Conservation (phyloP, 2,113 vertebrate species). For the Apaloderma vittatum region DNA sequence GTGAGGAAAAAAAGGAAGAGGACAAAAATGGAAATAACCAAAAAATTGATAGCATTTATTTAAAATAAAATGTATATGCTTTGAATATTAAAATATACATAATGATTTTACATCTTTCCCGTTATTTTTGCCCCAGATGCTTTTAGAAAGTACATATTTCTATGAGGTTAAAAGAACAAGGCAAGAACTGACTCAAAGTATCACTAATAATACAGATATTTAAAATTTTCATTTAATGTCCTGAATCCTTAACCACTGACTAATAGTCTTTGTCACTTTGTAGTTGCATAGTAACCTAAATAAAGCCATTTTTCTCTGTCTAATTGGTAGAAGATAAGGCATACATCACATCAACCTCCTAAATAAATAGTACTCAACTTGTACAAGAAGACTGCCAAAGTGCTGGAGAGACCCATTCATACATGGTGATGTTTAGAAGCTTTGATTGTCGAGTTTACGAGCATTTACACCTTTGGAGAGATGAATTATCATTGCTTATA, state of each 20-base stretch:
- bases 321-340: not conserved
- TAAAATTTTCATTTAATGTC: rapidly evolving
- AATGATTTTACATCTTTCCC: not conserved
- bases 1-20: not conserved
- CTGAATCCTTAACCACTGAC: not conserved
- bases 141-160: not conserved
- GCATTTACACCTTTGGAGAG: not conserved
- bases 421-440: not conserved
- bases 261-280: not conserved
- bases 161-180: not conserved
- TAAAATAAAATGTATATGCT: not conserved
- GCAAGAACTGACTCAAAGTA: not conserved
- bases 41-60: not conserved
- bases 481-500: not conserved
- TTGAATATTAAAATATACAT: not conserved
- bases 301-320: not conserved
- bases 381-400: not conserved
- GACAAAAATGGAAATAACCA: not conserved
- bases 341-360: not conserved
- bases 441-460: not conserved
- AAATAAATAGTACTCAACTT: not conserved
- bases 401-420: not conserved
- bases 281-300: not conserved
- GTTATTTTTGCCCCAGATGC: not conserved
- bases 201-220: not conserved